Base-by-base conservation (phyloP, 1,140 invertebrate species). In the Gonioctena quinquepunctata region DNA sequence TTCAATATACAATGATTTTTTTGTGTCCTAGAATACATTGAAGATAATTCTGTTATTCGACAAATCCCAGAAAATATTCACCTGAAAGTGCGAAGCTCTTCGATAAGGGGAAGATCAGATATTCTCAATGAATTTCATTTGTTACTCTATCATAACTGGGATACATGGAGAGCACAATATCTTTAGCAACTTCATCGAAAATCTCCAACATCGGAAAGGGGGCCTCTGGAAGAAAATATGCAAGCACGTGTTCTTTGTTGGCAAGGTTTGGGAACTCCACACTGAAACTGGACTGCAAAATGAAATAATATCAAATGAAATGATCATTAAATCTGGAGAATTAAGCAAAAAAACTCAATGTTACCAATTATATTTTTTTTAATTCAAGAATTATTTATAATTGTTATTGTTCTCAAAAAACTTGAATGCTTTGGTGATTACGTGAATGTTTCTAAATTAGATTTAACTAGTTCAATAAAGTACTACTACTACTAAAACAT, bases 151-250 rank as follows among this genome's bases (percentile, higher is more conserved):
- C 94, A 82, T 99, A 99, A 78, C 95, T 96, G 0, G 98, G 97
- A 81, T 96, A 99, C 84, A 98, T 97, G 26, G 90, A 92, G 13
- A 98, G 83, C 0, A 99, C 97, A 66, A 99, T 90, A 68, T 97
- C 95, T 83, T 96, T 97, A 4, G 95, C 95, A 19, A 97, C 96
- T 84, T 96, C 92, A 84, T 99, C 95, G 84, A 99, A 97, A 68
- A 98, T 97, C 78, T 93, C 90, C 8, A 99, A 83, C 92, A 99
- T 97, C 87, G 99, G 95, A 49, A 93, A 89, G 0, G 98, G 98
- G 1, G 97, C 97, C 85, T 99, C 97, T 3, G 97, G 97, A 48
- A 99, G 81, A 80, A 99, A 99, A 83, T 95, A 99, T 0, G 96
- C 97, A 27, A 99, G 85, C 1, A 96, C 93, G 82, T 97, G 94